A percentile compares a stretch with the other conserved stretches of the same genome.
Conservation (phyloP, 2,113 vertebrate species). For the Scatophagus argus region DNA sequence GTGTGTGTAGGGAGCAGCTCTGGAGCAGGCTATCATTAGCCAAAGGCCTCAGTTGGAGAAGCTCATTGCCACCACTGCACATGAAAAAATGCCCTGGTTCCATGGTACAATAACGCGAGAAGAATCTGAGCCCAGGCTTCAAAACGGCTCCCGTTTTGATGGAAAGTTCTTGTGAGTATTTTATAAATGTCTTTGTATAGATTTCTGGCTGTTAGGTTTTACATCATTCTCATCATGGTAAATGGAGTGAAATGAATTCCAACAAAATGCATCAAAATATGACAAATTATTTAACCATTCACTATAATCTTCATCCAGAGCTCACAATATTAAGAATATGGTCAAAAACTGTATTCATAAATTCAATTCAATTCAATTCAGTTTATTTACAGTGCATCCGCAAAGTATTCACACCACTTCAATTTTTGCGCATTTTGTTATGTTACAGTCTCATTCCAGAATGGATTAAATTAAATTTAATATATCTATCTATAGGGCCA, state of each 20-base stretch:
- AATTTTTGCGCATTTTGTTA: too few species aligned
- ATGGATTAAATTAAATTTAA: too few species aligned
- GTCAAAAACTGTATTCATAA: not conserved
- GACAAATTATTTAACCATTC: not conserved
- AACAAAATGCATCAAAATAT: not conserved
- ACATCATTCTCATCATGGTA: too few species aligned
- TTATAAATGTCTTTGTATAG: not conserved
- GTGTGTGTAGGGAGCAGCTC: constrained; percentile 87
- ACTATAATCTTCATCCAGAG: not conserved
- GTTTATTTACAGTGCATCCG: too few species aligned
- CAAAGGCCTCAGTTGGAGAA: constrained; percentile 97
- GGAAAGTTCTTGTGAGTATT: constrained; percentile 94
- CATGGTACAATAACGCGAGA: constrained; percentile 91
- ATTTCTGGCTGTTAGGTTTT: not conserved
- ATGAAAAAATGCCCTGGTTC: constrained; percentile 98
- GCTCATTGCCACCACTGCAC: constrained; percentile 94
- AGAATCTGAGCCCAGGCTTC: constrained; percentile 89
- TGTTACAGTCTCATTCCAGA: too few species aligned
- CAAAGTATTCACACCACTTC: too few species aligned
- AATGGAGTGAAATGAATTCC: not conserved
- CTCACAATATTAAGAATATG: not conserved
- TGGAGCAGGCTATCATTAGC: constrained; percentile 98
- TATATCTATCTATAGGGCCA: too few species aligned
- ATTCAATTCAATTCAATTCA: too few species aligned
- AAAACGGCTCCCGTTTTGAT: constrained; percentile 84